phyloP scores from a whole-genome alignment of 2,888 invertebrate genomes.

The Caenorhabditis zanzibari region DNA sequence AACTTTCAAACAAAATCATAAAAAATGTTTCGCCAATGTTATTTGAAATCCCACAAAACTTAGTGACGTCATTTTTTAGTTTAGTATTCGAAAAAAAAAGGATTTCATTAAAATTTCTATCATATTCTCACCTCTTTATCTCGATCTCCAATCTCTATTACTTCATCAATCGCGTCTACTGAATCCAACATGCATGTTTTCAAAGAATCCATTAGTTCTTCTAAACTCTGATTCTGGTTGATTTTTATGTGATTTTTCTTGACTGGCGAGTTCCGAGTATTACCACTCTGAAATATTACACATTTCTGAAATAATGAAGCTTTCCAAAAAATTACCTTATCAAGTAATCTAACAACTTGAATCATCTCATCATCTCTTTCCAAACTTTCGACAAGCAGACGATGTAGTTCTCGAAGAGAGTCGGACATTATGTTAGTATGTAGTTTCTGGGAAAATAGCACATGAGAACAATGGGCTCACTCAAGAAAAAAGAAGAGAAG shows the following conservation, averaged over 20 bases:
- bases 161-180: slow-evolving; percentile 7
- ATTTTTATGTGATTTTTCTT: background rate
- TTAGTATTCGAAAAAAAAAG: no score
- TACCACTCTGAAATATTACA: background rate
- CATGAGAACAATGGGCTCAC: background rate
- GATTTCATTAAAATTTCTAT: no score
- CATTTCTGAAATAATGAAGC: no score
- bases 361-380: slow-evolving; percentile 10
- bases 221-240: slow-evolving; percentile 8
- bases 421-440: slow-evolving; percentile 1
- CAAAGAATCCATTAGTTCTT: slow-evolving; percentile 16
- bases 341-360: background rate
- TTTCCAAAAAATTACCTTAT: background rate
- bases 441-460: background rate
- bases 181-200: slow-evolving; percentile 28
- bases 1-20: no score
- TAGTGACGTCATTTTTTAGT: no score
- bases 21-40: no score
- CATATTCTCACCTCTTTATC: background rate
- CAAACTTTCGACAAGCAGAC: slow-evolving; percentile 16
- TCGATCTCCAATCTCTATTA: background rate
- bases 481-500: background rate
- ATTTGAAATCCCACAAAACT: no score
- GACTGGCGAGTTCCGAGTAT: background rate
- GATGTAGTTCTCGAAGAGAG: slow-evolving; percentile 2